These are phyloP conservation scores for Sus scrofa DNA, from an alignment of 2,113 vertebrate genomes.

Conservation along the genomic window DNA sequence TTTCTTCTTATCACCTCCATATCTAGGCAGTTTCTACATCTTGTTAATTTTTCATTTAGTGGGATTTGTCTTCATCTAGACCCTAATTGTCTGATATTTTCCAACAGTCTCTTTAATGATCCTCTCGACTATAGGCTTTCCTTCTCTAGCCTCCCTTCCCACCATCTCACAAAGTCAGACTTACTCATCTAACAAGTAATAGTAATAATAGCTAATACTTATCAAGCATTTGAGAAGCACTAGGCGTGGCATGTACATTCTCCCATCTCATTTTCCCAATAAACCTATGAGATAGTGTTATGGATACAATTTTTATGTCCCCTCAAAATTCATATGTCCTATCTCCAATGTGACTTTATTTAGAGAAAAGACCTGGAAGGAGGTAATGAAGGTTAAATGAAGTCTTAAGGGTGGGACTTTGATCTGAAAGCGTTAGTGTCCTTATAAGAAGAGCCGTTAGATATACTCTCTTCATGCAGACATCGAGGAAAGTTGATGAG, in stretches of 20 bases:
- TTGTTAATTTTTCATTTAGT: slow-evolving; percentile 9
- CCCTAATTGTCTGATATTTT: background rate
- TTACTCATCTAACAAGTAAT: background rate
- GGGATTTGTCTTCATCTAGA: background rate
- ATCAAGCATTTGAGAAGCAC: background rate
- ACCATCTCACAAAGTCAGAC: background rate
- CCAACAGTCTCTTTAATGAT: background rate
- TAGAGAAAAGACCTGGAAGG: background rate
- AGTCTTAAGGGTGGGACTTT: background rate
- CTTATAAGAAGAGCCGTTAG: background rate
- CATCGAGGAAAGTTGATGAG: background rate
- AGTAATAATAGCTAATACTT: background rate
- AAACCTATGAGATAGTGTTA: background rate
- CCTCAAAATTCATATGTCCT: background rate
- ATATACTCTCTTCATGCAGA: background rate
- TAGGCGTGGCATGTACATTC: background rate
- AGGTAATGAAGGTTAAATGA: background rate
- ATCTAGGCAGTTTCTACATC: background rate
- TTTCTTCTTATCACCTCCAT: background rate
- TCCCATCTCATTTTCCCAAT: background rate
- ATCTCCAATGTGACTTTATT: background rate
- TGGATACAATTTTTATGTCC: background rate
- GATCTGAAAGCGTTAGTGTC: background rate
- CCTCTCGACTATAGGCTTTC: background rate
- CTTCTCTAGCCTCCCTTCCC: background rate